These are phyloP conservation scores for Rhinatrema bivittatum DNA, from an alignment of 2,797 vertebrate genomes.

Conservation along the genomic window DNA sequence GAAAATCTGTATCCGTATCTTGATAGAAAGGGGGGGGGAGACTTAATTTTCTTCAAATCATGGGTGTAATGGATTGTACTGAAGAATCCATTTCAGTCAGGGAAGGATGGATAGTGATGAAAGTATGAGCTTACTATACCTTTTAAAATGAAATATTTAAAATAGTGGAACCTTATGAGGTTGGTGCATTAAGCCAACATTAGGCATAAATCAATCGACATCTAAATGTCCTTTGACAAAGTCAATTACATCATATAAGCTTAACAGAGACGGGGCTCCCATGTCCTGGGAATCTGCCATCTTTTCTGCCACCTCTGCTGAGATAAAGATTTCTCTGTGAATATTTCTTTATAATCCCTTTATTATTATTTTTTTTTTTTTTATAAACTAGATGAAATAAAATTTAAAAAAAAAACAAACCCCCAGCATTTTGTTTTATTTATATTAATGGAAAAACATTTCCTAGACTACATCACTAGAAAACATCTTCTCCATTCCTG, in stretches of 20 bases:
- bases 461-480: slow-evolving; percentile 11
- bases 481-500: slow-evolving; percentile 37
- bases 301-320: slow-evolving; percentile 2
- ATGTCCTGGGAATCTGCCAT: slow-evolving; percentile 18
- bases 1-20: too few species aligned
- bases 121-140: slow-evolving; percentile 29
- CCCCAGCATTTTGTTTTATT: too few species aligned
- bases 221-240: slow-evolving; percentile 55
- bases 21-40: background rate
- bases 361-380: slow-evolving; percentile 19
- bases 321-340: slow-evolving; percentile 28
- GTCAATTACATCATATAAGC: slow-evolving; percentile 47
- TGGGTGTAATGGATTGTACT: slow-evolving; percentile 14
- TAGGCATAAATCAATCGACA: slow-evolving; percentile 44
- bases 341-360: slow-evolving; percentile 38
- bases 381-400: slow-evolving; percentile 24
- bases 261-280: slow-evolving; percentile 17
- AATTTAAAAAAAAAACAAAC: slow-evolving; percentile 23
- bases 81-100: slow-evolving; percentile 27
- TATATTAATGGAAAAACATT: slow-evolving; percentile 21
- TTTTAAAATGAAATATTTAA: slow-evolving; percentile 55
- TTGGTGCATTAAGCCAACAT: slow-evolving; percentile 38
- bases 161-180: slow-evolving; percentile 29
- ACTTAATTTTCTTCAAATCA: slow-evolving; percentile 24
- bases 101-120: slow-evolving; percentile 26